These are phyloP conservation scores for Orius insidiosus DNA, from an alignment of 1,140 invertebrate species.

Conservation along the genomic window DNA sequence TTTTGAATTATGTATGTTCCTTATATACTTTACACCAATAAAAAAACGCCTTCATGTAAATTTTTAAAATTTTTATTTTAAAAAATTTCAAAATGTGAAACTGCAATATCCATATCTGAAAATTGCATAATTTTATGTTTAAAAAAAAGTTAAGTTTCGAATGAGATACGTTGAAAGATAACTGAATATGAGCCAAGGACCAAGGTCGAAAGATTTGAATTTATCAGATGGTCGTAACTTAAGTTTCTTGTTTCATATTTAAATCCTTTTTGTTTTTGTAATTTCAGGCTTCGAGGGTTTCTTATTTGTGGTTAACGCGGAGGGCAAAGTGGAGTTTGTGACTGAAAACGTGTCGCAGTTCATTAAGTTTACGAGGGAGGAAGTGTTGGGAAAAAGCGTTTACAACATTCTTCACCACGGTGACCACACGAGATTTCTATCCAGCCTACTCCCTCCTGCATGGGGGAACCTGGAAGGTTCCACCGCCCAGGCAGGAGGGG, in stretches of 20 bases:
- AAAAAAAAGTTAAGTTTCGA: not conserved
- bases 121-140: too few species aligned
- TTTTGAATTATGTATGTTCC: too few species aligned
- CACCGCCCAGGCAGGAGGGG: not conserved
- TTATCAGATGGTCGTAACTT: not conserved
- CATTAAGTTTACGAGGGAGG: constrained; percentile 70
- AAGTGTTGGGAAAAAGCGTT: constrained; percentile 76
- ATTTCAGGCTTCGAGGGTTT: constrained; percentile 63
- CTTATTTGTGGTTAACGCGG: constrained; percentile 79
- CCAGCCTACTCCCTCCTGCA: constrained; percentile 57
- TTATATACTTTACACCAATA: too few species aligned
- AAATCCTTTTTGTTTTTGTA: constrained; percentile 12
- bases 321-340: constrained; percentile 83
- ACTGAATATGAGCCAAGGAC: too few species aligned
- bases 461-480: constrained; percentile 23
- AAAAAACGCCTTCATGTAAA: too few species aligned
- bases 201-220: too few species aligned
- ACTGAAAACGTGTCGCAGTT: constrained; percentile 82
- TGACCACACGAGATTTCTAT: constrained; percentile 77
- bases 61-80: too few species aligned
- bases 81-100: too few species aligned
- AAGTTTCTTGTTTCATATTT: not conserved
- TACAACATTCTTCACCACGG: constrained; percentile 85
- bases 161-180: too few species aligned
- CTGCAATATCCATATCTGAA: too few species aligned